Evolutionary conservation across 2,113 vertebrate species (phyloP), one percentile per base, ranked within the genome.

Genomic region (Lates calcarifer): DNA sequence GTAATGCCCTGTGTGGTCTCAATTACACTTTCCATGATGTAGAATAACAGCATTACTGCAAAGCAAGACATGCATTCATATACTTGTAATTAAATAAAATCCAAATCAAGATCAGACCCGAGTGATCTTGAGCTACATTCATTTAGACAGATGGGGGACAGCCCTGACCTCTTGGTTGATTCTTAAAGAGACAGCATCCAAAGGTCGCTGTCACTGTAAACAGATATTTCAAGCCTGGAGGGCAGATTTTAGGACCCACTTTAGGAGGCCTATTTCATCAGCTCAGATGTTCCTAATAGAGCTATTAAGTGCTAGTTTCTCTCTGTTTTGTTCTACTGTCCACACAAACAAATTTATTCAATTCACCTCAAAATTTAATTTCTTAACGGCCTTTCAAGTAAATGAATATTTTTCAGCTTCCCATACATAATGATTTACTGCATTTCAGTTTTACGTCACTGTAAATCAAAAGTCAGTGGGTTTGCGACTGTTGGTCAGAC

Each of bases 41-140:
- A 79, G 82, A 92, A 91, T 93, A 94, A 94, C 90, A 92, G 89
- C 88, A 93, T 95, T 94, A 95, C 88, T 39, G 87, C 89, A 68
- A 86, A 90, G 84, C 89, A 90, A 83, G 88, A 92, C 87, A 87
- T 87, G 92, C 88, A 93, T 93, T 94, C 93, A 93, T 92, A 92
- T 92, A 93, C 78, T 91, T 18, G 74, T 91, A 93, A 95, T 91
- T 89, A 89, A 92, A 94, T 91, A 74, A 92, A 91, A 89, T 79
- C 76, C 90, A 83, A 94, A 92, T 94, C 91, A 82, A 86, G 83
- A 91, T 84, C 65, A 37, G 78, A 86, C 83, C 74, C 85, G 51
- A 91, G 85, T 84, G 86, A 93, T 88, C 79, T 73, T 69, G 61
- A 77, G 90, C 77, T 84, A 77, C 86, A 83, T 81, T 89, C 84